Evolutionary conservation across 1,140 invertebrate species (phyloP), one percentile per base, ranked within the genome.

Genomic region (Callitettix versicolor): DNA sequence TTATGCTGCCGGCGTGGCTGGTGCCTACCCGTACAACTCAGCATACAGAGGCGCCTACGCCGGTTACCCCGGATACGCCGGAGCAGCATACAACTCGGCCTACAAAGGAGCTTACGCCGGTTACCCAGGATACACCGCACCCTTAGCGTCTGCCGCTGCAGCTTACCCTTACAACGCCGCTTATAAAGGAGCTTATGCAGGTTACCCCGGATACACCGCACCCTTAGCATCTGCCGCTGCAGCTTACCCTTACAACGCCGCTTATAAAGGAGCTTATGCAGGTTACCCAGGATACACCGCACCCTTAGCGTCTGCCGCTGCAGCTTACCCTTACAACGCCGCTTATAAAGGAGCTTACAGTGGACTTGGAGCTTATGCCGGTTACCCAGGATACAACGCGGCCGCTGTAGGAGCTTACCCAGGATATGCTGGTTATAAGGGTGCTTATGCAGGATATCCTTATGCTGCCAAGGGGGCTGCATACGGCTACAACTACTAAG

Each of bases 141-240:
- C n/a, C 40, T 42, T 18, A 3, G 47, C n/a, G 4, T 33, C 21
- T 22, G 26, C 15, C 47, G 36, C 3, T n/a, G 24, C 12, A 5
- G 22, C 47, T 33, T 33, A 49, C n/a, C 30, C 47, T 9, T 49
- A 49, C 47, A 30, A 49, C 26, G 12, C 47, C 15, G 47, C 24
- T 11, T 49, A 26, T 17, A 49, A 26, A 9, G 43, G 7, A 46
- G 47, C 47, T 22, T 47, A 47, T 33, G 26, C n/a, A 26, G 47
- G n/a, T 14, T 18, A 49, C 47, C 6, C 47, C 22, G 44, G 44
- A 20, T 47, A 47, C 44, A 47, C 3, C 20, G 17, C 9, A 21
- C 14, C 44, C 44, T 49, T 33, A n/a, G 24, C 47, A n/a, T 21
- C 21, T 22, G 26, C 7, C 20, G 41, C 41, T 33, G 47, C 24